phyloP scores from a whole-genome alignment of 2,797 vertebrate species.

The Gorsachius magnificus region DNA sequence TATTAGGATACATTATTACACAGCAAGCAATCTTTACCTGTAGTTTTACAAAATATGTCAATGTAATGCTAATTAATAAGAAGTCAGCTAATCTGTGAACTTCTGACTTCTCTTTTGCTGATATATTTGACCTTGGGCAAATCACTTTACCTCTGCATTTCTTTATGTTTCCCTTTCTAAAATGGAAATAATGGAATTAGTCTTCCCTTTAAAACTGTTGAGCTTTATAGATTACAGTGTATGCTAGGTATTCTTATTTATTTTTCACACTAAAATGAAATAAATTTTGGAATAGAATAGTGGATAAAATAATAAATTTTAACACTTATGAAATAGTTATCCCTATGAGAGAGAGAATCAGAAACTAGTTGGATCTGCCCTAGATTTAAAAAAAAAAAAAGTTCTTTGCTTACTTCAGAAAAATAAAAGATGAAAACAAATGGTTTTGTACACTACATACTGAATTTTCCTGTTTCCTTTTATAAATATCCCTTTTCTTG shows the following conservation, averaged over 20 bases:
- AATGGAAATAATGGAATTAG: background rate
- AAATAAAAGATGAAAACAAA: background rate
- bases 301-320: background rate
- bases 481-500: background rate
- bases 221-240: background rate
- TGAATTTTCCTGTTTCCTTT: background rate
- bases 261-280: background rate
- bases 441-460: background rate
- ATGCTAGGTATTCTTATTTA: background rate
- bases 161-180: background rate
- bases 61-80: conserved; percentile 21
- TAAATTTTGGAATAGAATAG: background rate
- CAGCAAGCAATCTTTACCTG: conserved; percentile 10
- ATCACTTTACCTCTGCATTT: background rate
- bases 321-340: background rate
- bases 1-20: conserved; percentile 8
- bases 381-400: background rate
- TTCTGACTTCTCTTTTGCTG: background rate
- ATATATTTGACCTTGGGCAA: background rate
- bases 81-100: background rate
- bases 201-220: background rate
- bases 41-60: conserved; percentile 11
- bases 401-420: background rate
- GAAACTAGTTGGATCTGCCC: background rate
- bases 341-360: background rate